These are phyloP conservation scores for Stenotaenia linearis DNA, from an alignment of 2,888 invertebrate genomes.

Conservation along the genomic window DNA sequence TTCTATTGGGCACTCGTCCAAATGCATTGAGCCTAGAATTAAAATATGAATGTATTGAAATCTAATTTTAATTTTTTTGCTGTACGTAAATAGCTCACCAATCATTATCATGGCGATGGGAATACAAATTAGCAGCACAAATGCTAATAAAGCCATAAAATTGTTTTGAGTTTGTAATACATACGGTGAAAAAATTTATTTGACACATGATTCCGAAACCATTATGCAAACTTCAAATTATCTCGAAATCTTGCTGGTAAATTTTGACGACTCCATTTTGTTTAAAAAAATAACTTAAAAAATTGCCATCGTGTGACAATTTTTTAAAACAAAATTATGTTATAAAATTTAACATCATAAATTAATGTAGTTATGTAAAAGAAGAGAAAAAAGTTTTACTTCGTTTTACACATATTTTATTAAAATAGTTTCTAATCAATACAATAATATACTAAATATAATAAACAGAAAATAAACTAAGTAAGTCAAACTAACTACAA, in stretches of 20 bases:
- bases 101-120: conserved; percentile 9
- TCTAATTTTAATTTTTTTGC: background rate
- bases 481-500: background rate
- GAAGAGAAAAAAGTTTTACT: no score
- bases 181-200: background rate
- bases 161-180: background rate
- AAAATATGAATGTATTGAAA: background rate
- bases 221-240: background rate
- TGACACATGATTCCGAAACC: conserved; percentile 4
- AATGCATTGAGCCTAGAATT: background rate
- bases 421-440: no score
- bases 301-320: background rate
- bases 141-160: background rate
- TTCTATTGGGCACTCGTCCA: background rate
- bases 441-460: background rate
- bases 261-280: background rate
- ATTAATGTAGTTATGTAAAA: no score
- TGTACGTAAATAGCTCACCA: background rate
- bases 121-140: background rate
- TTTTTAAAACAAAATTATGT: background rate
- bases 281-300: background rate
- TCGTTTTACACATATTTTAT: no score
- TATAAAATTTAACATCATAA: no score
- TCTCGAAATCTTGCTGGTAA: background rate
- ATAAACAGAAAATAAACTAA: background rate